Conservation (phyloP, 1,140 invertebrate genomes). For the Armadillidium nasatum region DNA sequence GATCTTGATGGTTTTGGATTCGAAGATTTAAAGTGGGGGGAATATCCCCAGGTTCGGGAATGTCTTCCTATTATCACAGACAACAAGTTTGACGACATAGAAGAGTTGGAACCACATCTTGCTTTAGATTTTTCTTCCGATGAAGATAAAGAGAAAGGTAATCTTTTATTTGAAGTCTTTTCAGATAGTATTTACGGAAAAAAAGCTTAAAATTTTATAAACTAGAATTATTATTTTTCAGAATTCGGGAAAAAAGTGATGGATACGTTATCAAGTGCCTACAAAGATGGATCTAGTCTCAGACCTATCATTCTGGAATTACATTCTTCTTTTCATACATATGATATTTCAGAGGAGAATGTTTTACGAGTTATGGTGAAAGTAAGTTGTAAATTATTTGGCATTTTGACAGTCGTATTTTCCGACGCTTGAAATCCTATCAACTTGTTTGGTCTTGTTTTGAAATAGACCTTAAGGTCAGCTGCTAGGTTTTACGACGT, state of each 20-base stretch:
- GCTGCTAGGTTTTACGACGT: no score
- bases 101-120: neutral
- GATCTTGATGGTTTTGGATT: neutral
- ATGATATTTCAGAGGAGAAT: neutral
- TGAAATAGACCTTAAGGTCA: no score
- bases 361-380: neutral
- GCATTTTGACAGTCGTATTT: no score
- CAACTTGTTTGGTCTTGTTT: no score
- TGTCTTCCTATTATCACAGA: no score
- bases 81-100: no score
- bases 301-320: neutral
- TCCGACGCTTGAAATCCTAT: no score
- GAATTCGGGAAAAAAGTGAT: neutral
- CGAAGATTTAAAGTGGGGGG: neutral
- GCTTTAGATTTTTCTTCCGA: neutral
- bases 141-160: neutral
- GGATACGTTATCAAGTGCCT: neutral
- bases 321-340: neutral
- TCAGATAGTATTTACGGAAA: no score
- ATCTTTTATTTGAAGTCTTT: neutral
- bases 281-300: neutral
- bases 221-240: no score
- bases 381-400: no score
- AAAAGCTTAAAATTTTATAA: no score
- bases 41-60: neutral